Conservation (phyloP, 37 sponge, comb jelly and placozoan species). For the Beroe forskalii region DNA sequence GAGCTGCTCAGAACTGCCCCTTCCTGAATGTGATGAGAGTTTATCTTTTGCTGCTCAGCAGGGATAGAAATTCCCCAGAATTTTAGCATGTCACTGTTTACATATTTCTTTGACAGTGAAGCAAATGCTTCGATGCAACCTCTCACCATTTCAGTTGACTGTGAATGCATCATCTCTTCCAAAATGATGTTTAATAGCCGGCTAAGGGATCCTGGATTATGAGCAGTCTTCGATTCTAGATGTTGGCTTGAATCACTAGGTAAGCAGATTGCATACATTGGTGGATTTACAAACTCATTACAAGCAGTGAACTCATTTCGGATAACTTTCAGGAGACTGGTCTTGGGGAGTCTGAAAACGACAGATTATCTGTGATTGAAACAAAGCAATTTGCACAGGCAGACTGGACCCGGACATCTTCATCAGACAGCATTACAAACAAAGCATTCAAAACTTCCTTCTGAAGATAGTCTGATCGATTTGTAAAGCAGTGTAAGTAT, state of each 20-base stretch:
- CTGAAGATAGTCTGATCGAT: constrained; percentile 17
- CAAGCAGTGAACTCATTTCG: neutral
- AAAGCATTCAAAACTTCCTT: constrained; percentile 24
- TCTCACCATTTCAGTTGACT: constrained; percentile 47
- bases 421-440: constrained; percentile 49
- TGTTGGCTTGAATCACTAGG: constrained; percentile 61
- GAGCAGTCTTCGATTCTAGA: constrained; percentile 28
- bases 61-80: constrained; percentile 38
- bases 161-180: constrained; percentile 3
- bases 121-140: constrained; percentile 57
- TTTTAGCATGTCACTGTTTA: constrained; percentile 11
- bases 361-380: constrained; percentile 25
- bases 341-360: neutral
- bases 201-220: neutral
- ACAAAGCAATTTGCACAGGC: constrained; percentile 3
- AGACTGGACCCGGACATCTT: constrained; percentile 52
- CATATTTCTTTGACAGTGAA: constrained; percentile 8
- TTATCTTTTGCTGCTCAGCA: constrained; percentile 55
- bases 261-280: constrained; percentile 41
- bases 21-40: constrained; percentile 44
- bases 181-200: constrained; percentile 11
- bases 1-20: constrained; percentile 7
- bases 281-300: constrained; percentile 56
- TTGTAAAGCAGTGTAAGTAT: neutral
- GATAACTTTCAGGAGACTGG: neutral